phyloP scores from a whole-genome alignment of 2,797 vertebrate species.

The Cyclopterus lumpus region DNA sequence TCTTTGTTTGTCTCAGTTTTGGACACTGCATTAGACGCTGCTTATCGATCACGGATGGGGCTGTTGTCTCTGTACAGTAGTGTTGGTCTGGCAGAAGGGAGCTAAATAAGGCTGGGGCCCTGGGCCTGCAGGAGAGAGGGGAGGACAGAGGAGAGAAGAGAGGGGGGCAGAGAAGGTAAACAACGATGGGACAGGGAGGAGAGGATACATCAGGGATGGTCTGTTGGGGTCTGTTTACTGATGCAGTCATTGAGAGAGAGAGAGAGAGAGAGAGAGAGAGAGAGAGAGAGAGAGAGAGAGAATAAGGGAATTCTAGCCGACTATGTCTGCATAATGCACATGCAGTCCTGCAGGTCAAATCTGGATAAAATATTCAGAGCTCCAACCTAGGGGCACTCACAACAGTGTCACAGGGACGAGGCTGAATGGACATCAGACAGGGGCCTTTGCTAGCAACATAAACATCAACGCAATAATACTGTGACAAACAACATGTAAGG shows the following conservation, averaged over 20 bases:
- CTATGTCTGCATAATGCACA: conserved; percentile 74
- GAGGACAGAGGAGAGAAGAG: conserved; percentile 32
- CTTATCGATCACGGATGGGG: conserved; percentile 79
- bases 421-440: conserved; percentile 45
- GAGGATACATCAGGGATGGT: conserved; percentile 72
- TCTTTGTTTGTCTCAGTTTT: conserved; percentile 75
- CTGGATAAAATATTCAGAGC: conserved; percentile 66
- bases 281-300: conserved; percentile 32
- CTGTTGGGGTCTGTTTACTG: conserved; percentile 82
- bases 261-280: conserved; percentile 49
- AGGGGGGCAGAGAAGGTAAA: conserved; percentile 67
- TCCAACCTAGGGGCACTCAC: conserved; percentile 48
- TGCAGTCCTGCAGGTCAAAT: conserved; percentile 75
- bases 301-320: conserved; percentile 58
- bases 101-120: conserved; percentile 74
- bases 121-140: conserved; percentile 57
- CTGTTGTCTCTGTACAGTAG: conserved; percentile 76
- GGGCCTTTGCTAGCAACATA: conserved; percentile 44
- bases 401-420: conserved; percentile 49
- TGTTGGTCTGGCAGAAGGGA: conserved; percentile 60
- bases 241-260: conserved; percentile 77
- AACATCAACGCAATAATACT: conserved; percentile 49
- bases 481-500: conserved; percentile 70
- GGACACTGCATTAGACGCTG: conserved; percentile 78
- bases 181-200: conserved; percentile 70